These are phyloP conservation scores for Meandrusa payeni DNA, from an alignment of 2,888 invertebrate genomes.

Conservation along the genomic window DNA sequence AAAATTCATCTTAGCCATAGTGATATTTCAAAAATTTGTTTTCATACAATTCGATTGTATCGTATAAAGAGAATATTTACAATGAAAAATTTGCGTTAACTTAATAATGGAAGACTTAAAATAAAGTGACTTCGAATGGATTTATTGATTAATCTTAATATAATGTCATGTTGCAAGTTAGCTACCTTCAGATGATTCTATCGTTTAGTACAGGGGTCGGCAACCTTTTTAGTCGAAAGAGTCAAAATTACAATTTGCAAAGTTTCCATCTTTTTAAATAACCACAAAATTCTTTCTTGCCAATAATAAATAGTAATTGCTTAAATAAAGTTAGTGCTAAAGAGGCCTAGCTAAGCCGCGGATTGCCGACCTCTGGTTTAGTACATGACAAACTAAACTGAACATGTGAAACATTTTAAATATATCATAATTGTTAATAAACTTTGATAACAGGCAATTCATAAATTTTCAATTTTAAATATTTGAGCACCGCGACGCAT, in stretches of 20 bases:
- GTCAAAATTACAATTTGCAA: no score
- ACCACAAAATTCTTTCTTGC: no score
- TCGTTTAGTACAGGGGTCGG: no score
- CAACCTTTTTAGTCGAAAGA: no score
- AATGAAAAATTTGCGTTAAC: slow-evolving; percentile 41
- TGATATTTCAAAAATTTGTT: slow-evolving; percentile 27
- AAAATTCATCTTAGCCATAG: slow-evolving; percentile 31
- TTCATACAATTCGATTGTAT: slow-evolving; percentile 39
- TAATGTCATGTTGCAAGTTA: slow-evolving; percentile 32
- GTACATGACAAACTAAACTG: slow-evolving; percentile 30
- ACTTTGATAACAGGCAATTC: slow-evolving; percentile 3
- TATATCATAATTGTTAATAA: slow-evolving; percentile 20
- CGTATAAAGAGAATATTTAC: slow-evolving; percentile 51
- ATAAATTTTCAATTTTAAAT: background rate
- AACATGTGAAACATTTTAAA: slow-evolving; percentile 5
- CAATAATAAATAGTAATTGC: no score
- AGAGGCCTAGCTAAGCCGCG: no score
- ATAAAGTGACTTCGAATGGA: slow-evolving; percentile 50
- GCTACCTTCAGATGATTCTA: slow-evolving; percentile 28
- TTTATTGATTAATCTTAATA: slow-evolving; percentile 22
- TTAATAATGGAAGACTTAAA: slow-evolving; percentile 53
- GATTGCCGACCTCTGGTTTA: no score
- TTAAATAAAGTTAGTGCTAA: no score
- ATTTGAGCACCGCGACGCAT: slow-evolving; percentile 20
- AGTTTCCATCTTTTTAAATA: no score